phyloP scores from a whole-genome alignment of 2,113 vertebrate species.

The Colaptes auratus region DNA sequence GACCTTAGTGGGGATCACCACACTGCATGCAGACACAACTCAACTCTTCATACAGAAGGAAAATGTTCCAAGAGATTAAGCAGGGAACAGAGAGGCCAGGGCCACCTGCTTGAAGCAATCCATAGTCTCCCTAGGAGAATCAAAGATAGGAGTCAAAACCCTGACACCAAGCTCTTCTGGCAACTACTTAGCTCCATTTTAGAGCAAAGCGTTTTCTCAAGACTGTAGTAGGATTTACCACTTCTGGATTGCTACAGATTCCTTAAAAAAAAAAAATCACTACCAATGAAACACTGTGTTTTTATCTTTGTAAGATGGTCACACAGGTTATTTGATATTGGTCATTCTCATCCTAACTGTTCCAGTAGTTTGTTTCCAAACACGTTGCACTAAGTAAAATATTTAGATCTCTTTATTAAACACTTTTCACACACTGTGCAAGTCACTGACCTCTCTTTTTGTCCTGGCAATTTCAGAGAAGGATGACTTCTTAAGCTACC shows the following conservation, averaged over 20 bases:
- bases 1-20: background rate
- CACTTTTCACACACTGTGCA: background rate
- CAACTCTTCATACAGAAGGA: background rate
- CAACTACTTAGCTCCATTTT: background rate
- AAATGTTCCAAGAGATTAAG: background rate
- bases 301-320: background rate
- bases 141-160: background rate
- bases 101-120: background rate
- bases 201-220: background rate
- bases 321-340: background rate
- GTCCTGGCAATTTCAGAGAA: background rate
- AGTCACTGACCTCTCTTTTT: background rate
- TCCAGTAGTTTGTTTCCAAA: background rate
- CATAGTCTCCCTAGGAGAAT: fast-evolving
- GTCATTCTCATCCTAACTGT: background rate
- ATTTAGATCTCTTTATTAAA: background rate
- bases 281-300: background rate
- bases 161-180: background rate
- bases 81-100: background rate
- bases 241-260: background rate
- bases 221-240: background rate
- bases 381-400: background rate
- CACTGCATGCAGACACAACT: too few species aligned
- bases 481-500: background rate
- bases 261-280: background rate